Evolutionary conservation across 2,888 invertebrate species (phyloP), one percentile per base, ranked within the genome.

Genomic region (Leucozona laternaria): DNA sequence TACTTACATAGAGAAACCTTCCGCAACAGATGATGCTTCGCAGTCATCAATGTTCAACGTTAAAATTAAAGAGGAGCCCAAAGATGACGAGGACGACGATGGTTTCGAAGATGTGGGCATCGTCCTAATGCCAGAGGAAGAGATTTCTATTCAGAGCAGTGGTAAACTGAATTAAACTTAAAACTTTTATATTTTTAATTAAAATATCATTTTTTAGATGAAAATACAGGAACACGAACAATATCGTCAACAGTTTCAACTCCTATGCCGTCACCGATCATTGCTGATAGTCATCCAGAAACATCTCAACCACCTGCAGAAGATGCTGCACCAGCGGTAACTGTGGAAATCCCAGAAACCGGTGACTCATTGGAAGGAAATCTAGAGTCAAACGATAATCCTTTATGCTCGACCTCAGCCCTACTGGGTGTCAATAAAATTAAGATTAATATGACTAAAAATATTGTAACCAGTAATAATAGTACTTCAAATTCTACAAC

Each of bases 401-500:
- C 94, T 13, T 92, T 94, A 22, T 89, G 93, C 8, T 90, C 91
- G 89, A 89, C 90, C 82, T 93, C 92, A 90, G 90, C 92, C 88
- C 89, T 92, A 90, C 90, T 92, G 25, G 89, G 90, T 89, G 90
- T 93, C 83, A 94, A 94, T 89, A 95, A 94, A 91, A 97, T 97
- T 88, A 95, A 96, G 90, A 97, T 97, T 92, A 97, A 97, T 93
- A 97, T 97, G 90, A 95, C 95, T 89, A 96, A 96, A 92, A 93
- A 95, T 11, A 89, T 86, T 89, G 91, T 95, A 88, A 92, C 93
- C 90, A 92, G 93, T 90, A 93, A 93, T 91, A 91, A 92, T 89
- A 91, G 92, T 89, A 92, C 89, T 92, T 91, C 28, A 88, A 90
- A 88, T 82, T 72, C 79, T 53, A 71, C 76, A 84, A 70, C 73